Percentiles rank a stretch among this genome's conserved stretches.
Conservation (phyloP, 2,888 invertebrate genomes). For the Dicroscelio sp. region DNA sequence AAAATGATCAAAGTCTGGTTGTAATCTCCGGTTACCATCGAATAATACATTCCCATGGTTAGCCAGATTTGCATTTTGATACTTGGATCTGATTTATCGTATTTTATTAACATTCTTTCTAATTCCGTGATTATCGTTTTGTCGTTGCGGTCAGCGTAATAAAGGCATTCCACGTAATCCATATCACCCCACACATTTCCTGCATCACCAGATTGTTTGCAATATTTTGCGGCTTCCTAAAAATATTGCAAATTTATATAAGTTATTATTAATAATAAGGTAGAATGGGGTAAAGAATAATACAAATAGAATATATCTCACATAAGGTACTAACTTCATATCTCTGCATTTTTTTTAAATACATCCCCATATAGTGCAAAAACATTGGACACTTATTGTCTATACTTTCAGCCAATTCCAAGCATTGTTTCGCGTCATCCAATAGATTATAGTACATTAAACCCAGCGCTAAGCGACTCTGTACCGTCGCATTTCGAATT, state of each 20-base stretch:
- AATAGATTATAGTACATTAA: background rate
- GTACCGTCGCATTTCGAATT: background rate
- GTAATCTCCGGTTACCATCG: background rate
- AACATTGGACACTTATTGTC: background rate
- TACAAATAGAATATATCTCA: no score
- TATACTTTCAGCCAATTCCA: background rate
- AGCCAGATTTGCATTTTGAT: background rate
- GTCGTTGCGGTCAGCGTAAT: background rate
- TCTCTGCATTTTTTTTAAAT: background rate
- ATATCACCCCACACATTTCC: background rate
- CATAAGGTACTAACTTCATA: background rate
- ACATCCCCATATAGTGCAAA: background rate
- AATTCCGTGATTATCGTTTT: background rate
- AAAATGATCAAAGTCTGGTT: background rate
- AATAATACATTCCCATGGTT: background rate
- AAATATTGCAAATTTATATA: background rate
- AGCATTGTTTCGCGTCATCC: background rate
- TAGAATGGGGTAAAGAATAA: no score
- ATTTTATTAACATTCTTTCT: background rate
- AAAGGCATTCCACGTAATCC: background rate
- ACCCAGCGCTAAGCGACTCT: background rate
- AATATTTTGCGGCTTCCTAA: background rate
- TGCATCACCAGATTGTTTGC: background rate
- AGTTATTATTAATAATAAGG: background rate
- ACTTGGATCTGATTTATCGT: background rate